A percentile compares a stretch with the other conserved stretches of the same genome.
Conservation (phyloP, 1,140 invertebrate species). For the Drosophila micromelanica region DNA sequence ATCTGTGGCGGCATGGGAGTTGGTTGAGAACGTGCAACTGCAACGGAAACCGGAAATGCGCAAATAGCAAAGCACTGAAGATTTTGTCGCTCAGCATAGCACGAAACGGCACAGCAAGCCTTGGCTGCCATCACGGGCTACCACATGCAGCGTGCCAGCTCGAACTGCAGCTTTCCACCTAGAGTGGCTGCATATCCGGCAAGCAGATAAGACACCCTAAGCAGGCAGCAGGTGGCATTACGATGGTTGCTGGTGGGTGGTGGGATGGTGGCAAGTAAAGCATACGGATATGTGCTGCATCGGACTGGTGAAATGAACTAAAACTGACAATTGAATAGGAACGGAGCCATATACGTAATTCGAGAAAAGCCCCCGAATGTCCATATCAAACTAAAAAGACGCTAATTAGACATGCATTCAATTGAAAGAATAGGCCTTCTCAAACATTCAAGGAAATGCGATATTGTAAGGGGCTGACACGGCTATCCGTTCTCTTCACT, state of each 20-base stretch:
- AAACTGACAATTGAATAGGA: not conserved
- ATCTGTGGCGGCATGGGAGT: slow-evolving; percentile 31
- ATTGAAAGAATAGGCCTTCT: slow-evolving; percentile 13
- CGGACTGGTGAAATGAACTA: not conserved
- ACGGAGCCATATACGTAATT: not conserved
- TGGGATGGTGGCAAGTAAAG: not conserved
- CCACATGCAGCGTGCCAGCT: slow-evolving; percentile 57
- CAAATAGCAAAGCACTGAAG: slow-evolving; percentile 77
- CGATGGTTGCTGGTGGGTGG: too few species aligned
- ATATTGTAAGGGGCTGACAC: not conserved
- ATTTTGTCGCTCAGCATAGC: slow-evolving; percentile 67
- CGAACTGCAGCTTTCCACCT: slow-evolving; percentile 11
- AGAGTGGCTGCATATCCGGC: slow-evolving; percentile 49
- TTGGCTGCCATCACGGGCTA: slow-evolving; percentile 2
- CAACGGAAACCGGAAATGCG: slow-evolving; percentile 81
- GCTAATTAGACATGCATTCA: slow-evolving; percentile 25
- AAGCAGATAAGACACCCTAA: slow-evolving; percentile 54
- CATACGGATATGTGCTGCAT: not conserved
- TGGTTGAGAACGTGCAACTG: slow-evolving; percentile 61
- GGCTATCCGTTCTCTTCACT: not conserved
- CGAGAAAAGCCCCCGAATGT: not conserved
- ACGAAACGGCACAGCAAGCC: slow-evolving; percentile 16
- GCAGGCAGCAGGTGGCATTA: slow-evolving; percentile 32
- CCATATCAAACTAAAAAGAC: too few species aligned
- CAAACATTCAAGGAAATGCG: not conserved